Evolutionary conservation across 1,140 invertebrate species (phyloP).

Genomic region (Lepidostoma basale): DNA sequence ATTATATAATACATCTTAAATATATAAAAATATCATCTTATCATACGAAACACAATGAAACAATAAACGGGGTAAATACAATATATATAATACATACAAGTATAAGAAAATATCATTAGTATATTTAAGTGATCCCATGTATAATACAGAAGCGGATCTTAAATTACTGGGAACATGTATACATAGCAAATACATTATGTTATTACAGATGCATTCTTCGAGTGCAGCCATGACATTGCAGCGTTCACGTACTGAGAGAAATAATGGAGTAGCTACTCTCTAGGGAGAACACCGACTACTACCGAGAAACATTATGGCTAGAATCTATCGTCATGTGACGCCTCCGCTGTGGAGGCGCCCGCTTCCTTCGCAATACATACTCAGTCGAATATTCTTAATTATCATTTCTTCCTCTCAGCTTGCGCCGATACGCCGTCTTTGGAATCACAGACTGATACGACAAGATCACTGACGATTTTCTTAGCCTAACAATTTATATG

Average conservation of each 20-base stretch:
- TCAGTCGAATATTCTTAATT: conserved; percentile 32
- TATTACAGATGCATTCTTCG: no score
- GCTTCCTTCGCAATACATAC: not conserved
- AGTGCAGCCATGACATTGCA: not conserved
- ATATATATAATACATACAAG: no score
- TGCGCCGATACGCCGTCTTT: conserved; percentile 8
- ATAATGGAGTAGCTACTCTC: not conserved
- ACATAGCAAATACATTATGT: no score
- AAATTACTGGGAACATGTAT: no score
- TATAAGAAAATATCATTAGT: no score
- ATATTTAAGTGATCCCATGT: no score
- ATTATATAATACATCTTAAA: not conserved
- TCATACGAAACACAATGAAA: no score
- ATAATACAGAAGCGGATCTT: no score
- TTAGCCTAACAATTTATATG: not conserved
- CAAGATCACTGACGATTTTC: conserved; percentile 9
- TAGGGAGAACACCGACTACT: not conserved
- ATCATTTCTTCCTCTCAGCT: conserved; percentile 9
- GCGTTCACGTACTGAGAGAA: not conserved
- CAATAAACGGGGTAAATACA: no score
- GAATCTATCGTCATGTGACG: not conserved
- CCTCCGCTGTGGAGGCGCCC: not conserved
- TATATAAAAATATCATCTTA: no score
- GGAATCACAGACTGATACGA: conserved; percentile 40
- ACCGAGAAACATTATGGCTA: not conserved